phyloP scores from a whole-genome alignment of 2,888 invertebrate genomes.

The Melanchra persicariae region DNA sequence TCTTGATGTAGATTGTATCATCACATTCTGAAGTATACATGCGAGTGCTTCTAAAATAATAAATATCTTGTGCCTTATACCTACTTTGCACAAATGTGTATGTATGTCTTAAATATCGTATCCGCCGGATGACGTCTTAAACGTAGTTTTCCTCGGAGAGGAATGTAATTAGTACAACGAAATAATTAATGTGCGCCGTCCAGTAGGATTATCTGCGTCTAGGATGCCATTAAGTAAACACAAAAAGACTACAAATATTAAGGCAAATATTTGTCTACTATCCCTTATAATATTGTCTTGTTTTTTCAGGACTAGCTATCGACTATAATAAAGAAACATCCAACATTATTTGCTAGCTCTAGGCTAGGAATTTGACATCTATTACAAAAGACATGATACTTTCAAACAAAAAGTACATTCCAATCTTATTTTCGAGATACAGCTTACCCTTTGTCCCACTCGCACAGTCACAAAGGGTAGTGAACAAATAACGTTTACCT shows the following conservation, averaged over 20 bases:
- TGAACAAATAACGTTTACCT: conserved; percentile 47
- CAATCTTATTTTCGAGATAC: conserved; percentile 46
- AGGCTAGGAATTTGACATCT: conserved; percentile 40
- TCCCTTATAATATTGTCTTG: conserved; percentile 16
- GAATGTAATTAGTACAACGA: conserved; percentile 48
- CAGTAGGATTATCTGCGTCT: conserved; percentile 22
- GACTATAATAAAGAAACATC: conserved; percentile 19
- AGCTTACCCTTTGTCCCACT: conserved; percentile 36
- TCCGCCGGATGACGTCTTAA: conserved; percentile 28
- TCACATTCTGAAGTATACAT: background rate
- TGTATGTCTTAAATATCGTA: conserved; percentile 31
- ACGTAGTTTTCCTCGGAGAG: conserved; percentile 21
- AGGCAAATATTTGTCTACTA: conserved; percentile 4
- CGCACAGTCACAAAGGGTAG: conserved; percentile 24
- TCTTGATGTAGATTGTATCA: background rate
- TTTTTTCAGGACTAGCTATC: background rate
- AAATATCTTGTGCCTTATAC: background rate
- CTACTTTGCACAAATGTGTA: background rate
- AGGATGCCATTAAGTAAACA: conserved; percentile 28
- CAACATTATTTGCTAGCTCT: conserved; percentile 26
- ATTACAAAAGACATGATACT: conserved; percentile 37
- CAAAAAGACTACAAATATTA: conserved; percentile 3
- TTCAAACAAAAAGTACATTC: conserved; percentile 51
- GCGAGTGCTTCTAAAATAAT: background rate
- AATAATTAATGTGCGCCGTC: conserved; percentile 44